Evolutionary conservation across 2,113 vertebrate genomes (phyloP).

Genomic region (Otis tarda): DNA sequence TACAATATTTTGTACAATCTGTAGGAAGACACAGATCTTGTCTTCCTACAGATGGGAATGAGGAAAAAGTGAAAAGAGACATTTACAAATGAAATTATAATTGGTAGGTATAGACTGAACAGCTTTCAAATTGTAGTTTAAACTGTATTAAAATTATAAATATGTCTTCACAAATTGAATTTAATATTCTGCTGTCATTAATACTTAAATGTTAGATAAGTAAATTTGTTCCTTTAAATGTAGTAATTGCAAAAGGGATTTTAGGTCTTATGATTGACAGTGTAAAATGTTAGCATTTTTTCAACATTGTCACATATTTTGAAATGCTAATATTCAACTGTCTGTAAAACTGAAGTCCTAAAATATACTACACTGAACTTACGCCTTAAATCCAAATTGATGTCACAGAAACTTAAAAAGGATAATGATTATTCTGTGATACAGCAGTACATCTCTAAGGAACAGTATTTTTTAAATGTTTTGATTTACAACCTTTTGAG

Average conservation of each 20-base stretch:
- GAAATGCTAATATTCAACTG: slow-evolving; percentile 17
- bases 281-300: slow-evolving; percentile 3
- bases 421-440: background rate
- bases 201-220: slow-evolving; percentile 16
- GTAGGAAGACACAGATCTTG: background rate
- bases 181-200: slow-evolving; percentile 24
- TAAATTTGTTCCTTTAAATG: slow-evolving; percentile 15
- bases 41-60: background rate
- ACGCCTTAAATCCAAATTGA: slow-evolving; percentile 1
- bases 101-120: background rate
- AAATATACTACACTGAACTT: background rate
- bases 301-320: slow-evolving; percentile 10
- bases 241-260: background rate
- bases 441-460: background rate
- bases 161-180: slow-evolving; percentile 28
- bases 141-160: slow-evolving; percentile 20
- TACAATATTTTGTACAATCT: background rate
- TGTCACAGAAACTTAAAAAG: background rate
- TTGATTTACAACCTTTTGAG: background rate
- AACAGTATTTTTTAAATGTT: background rate
- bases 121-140: background rate
- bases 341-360: background rate
- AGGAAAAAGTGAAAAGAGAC: background rate
- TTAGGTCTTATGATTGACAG: slow-evolving; percentile 13
- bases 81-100: slow-evolving; percentile 29